These are phyloP conservation scores for Acrocephalus kingi DNA, from an alignment of 2,113 vertebrate species.

Conservation along the genomic window DNA sequence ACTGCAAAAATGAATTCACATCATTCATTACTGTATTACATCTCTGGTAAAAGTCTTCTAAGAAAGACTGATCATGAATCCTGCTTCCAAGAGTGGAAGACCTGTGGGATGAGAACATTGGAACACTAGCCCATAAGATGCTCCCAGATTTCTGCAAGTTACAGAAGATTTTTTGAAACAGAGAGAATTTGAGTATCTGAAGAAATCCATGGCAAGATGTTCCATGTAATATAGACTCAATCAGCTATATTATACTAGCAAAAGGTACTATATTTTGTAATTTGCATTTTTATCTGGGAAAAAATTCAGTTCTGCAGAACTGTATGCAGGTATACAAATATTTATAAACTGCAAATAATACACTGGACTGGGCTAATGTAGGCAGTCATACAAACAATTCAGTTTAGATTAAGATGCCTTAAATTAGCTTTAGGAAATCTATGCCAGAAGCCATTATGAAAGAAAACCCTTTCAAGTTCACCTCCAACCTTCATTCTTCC, in stretches of 20 bases:
- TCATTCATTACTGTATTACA: fast-evolving
- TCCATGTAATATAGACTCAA: not conserved
- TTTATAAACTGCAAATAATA: not conserved
- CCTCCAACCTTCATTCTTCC: not conserved
- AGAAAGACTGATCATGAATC: not conserved
- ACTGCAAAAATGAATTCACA: not conserved
- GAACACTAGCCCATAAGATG: not conserved
- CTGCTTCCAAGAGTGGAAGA: not conserved
- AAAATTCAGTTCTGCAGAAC: not conserved
- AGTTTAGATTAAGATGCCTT: not conserved
- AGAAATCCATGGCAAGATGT: not conserved
- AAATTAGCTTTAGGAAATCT: not conserved
- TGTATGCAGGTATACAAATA: not conserved
- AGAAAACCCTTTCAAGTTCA: not conserved
- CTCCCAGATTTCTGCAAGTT: not conserved
- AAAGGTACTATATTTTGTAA: not conserved
- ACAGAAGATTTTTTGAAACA: not conserved
- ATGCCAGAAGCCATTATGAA: not conserved
- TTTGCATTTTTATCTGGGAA: not conserved
- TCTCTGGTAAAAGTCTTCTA: not conserved
- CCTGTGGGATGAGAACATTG: not conserved
- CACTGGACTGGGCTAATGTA: not conserved
- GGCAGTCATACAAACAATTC: not conserved
- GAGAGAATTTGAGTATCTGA: not conserved
- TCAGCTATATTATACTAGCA: not conserved